Conservation (phyloP, 2,888 invertebrate genomes). For the Eupithecia abbreviata region DNA sequence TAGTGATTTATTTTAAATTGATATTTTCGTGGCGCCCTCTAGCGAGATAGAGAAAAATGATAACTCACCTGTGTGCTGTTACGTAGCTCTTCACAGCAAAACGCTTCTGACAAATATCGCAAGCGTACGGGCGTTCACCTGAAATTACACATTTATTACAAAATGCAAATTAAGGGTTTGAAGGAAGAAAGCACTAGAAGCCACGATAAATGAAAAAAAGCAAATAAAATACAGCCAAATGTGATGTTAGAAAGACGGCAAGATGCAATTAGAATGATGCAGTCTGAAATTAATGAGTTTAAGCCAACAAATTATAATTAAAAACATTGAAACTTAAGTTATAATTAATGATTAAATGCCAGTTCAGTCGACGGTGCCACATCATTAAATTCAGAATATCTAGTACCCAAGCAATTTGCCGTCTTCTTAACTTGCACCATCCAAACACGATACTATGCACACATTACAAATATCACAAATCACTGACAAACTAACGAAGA, state of each 20-base stretch:
- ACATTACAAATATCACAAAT: conserved; percentile 32
- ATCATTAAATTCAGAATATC: conserved; percentile 66
- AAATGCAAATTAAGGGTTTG: neutral
- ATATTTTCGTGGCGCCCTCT: neutral
- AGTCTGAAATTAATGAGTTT: conserved; percentile 75
- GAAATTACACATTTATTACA: conserved; percentile 47
- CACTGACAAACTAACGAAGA: conserved; percentile 47
- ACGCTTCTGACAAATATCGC: conserved; percentile 91
- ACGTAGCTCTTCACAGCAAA: conserved; percentile 93
- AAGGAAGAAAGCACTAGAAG: conserved; percentile 5
- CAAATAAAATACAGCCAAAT: conserved; percentile 62
- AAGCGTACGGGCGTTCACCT: conserved; percentile 91
- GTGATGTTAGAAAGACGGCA: conserved; percentile 82
- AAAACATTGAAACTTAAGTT: conserved; percentile 67
- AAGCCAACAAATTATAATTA: conserved; percentile 69
- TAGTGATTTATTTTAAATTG: neutral
- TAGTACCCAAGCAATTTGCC: conserved; percentile 77
- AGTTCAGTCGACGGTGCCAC: conserved; percentile 79
- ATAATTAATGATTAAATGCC: conserved; percentile 65
- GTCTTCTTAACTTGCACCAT: conserved; percentile 69
- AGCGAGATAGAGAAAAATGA: neutral
- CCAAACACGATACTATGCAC: conserved; percentile 33
- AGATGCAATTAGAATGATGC: conserved; percentile 79
- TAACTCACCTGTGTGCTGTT: conserved; percentile 86
- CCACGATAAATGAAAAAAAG: conserved; percentile 52